Evolutionary conservation across 2,113 vertebrate species (phyloP).

Genomic region (Plestiodon gilberti): DNA sequence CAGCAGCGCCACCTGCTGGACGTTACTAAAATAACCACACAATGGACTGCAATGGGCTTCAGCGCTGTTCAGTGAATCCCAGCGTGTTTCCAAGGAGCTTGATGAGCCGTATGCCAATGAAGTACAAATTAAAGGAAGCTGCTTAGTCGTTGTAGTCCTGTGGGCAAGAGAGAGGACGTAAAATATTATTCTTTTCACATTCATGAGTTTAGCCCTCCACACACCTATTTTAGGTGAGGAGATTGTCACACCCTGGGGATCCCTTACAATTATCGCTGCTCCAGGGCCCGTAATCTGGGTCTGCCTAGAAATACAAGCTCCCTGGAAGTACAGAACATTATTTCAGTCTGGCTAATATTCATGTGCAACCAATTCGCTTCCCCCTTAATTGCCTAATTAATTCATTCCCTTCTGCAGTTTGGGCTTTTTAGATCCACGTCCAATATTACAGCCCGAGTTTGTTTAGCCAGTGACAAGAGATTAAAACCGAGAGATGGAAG

Average conservation of each 20-base stretch:
- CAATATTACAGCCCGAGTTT: constrained; percentile 12
- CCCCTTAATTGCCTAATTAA: constrained; percentile 44
- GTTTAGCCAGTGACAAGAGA: constrained; percentile 32
- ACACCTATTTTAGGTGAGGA: not conserved
- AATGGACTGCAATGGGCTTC: not conserved
- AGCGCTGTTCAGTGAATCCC: not conserved
- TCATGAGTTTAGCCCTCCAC: not conserved
- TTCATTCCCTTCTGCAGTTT: constrained; percentile 31
- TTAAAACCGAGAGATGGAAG: constrained; percentile 25
- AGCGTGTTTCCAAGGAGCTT: not conserved
- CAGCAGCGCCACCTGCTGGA: not conserved
- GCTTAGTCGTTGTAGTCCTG: not conserved
- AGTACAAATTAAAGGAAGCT: not conserved
- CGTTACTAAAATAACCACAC: not conserved
- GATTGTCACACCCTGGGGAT: not conserved
- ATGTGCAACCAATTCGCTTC: not conserved
- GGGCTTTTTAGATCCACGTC: constrained; percentile 22
- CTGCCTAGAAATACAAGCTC: not conserved
- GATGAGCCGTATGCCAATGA: no score
- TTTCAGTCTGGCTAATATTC: constrained; percentile 20
- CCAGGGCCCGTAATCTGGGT: not conserved
- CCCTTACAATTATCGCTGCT: not conserved
- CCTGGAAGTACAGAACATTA: not conserved
- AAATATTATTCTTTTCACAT: not conserved
- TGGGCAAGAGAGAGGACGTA: no score